Evolutionary conservation across 2,113 vertebrate species (phyloP), one percentile per base, ranked within the genome.

Genomic region (Nymphicus hollandicus): DNA sequence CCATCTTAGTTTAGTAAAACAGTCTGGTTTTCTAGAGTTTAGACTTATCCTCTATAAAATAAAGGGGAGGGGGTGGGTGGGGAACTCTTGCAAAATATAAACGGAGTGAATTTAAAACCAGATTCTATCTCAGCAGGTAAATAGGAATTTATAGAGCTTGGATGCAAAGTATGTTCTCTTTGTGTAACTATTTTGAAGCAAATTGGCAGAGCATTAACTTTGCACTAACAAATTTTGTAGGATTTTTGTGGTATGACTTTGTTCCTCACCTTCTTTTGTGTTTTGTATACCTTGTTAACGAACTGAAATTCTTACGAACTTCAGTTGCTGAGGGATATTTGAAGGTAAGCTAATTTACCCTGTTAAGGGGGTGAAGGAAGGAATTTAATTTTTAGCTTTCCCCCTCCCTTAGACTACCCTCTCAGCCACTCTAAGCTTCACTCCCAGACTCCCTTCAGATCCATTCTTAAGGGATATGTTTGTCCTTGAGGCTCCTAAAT

Each of bases 371-470:
- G 17, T 0, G 0, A 82, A 52, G 72, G 39, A 91, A 86, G 52
- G 27, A 84, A 74, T 92, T 81, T 47, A 53, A 84, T 86, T 56
- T 72, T 83, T 65, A 4, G 28, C 5, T 91, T 82, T 76, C 20
- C 71, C 44, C 76, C 17, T 93, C 50, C 16, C 43, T 68, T 17
- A 25, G 37, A 71, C 83, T 71, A 71, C 46, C 80, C 74, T 93
- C 61, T 35, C 43, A 88, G 69, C 12, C 41, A 17, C 64, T 43
- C 64, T 86, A 92, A 91, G 80, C 91, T 93, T 89, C 47, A 17
- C 69, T 95, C 80, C 83, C 88, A 94, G 82, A 31, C 46, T 95
- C 83, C 72, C 50, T 93, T 74, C 77, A 78, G 50, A 81, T 84
- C 46, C 44, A 46, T 55, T 35, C 94, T 91, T 35, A 77, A 43